Conservation (phyloP, 1,140 invertebrate species). For the Linepithema humile region DNA sequence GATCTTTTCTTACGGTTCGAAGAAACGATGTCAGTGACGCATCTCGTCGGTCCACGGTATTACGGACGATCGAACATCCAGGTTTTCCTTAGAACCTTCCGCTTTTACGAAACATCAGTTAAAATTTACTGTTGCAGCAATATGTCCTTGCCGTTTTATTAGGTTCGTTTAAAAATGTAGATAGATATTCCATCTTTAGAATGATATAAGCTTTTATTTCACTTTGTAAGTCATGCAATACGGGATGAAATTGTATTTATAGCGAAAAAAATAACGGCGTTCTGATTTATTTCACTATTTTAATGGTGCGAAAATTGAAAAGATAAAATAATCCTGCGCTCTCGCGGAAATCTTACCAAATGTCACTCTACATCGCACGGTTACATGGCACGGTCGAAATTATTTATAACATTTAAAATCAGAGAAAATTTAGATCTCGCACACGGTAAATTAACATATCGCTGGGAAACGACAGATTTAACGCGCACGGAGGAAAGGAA, state of each 20-base stretch:
- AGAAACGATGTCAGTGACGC: conserved; percentile 44
- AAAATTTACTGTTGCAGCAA: background rate
- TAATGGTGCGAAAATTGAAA: background rate
- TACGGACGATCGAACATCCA: background rate
- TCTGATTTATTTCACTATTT: too few relatives aligned
- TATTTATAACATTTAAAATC: background rate
- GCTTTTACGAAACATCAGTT: background rate
- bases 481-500: background rate
- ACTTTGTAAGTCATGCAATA: background rate
- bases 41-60: background rate
- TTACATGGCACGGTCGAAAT: background rate
- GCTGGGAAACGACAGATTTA: conserved; percentile 15
- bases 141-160: background rate
- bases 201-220: background rate
- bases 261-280: too few relatives aligned
- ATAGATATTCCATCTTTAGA: conserved; percentile 1
- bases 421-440: background rate
- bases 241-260: conserved; percentile 1
- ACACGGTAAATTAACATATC: background rate
- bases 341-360: background rate
- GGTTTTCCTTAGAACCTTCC: background rate
- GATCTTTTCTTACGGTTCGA: conserved; percentile 43
- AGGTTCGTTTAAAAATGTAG: background rate
- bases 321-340: background rate
- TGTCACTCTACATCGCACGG: background rate